A percentile compares a stretch with the other conserved stretches of the same genome.
phyloP scores from a whole-genome alignment of 2,113 vertebrate species.

The Epinephelus cyanopodus region DNA sequence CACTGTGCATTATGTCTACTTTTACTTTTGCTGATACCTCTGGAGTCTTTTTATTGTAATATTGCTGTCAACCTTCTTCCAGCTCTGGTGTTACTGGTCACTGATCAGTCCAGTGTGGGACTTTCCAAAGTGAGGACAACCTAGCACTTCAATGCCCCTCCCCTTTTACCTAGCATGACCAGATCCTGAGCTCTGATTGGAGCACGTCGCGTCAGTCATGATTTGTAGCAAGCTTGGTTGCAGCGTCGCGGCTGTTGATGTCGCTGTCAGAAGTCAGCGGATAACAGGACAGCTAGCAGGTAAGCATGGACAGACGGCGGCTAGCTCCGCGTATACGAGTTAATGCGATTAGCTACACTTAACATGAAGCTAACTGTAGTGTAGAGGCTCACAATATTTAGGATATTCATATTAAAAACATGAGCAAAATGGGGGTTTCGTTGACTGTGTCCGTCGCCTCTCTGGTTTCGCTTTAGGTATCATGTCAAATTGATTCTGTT shows the following conservation, averaged over 20 bases:
- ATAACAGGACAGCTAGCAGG: constrained; percentile 31
- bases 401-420: not conserved
- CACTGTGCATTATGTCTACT: too few relatives aligned
- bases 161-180: rapidly evolving
- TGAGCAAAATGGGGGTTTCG: not conserved
- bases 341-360: constrained; percentile 30
- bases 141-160: not conserved
- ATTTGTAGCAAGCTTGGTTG: constrained; percentile 55
- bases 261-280: constrained; percentile 72
- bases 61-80: too few relatives aligned
- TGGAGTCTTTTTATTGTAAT: too few relatives aligned
- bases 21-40: too few relatives aligned
- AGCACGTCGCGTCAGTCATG: constrained; percentile 5
- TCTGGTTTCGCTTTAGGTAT: not conserved
- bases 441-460: not conserved
- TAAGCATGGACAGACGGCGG: not conserved
- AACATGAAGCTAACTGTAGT: too few relatives aligned
- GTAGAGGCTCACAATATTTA: not conserved
- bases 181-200: constrained; percentile 54
- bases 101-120: not conserved
- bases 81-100: not conserved
- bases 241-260: constrained; percentile 43
- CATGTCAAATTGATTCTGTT: not conserved
- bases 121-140: not conserved
- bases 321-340: not conserved